Conservation (phyloP, 2,113 vertebrate species). For the Solea solea region DNA sequence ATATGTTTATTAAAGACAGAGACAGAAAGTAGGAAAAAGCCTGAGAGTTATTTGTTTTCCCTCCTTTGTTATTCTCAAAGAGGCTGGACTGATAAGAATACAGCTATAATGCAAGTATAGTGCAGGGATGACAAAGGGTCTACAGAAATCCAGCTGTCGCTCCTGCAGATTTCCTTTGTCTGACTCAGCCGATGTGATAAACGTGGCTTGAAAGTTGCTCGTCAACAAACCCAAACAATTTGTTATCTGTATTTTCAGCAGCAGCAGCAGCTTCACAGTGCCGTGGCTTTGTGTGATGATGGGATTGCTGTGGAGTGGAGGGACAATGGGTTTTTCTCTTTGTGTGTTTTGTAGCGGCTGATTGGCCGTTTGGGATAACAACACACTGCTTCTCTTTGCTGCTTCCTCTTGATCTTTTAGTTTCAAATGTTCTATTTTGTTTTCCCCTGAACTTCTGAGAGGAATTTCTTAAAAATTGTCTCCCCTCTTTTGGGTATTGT, state of each 20-base stretch:
- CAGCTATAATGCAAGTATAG: neutral
- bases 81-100: neutral
- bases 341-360: constrained; percentile 21
- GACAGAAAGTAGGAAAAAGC: too few species aligned
- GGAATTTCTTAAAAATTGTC: neutral
- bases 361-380: constrained; percentile 57
- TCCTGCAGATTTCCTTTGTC: constrained; percentile 6
- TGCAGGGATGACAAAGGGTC: neutral
- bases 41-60: neutral
- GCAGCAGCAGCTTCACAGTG: constrained; percentile 2
- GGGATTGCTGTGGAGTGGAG: constrained; percentile 4
- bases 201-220: constrained; percentile 4
- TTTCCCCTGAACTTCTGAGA: neutral
- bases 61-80: neutral
- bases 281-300: constrained; percentile 16
- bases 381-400: constrained; percentile 28
- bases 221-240: constrained; percentile 18
- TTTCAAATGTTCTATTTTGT: neutral
- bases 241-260: neutral
- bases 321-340: neutral
- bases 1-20: too few species aligned
- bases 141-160: neutral
- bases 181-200: constrained; percentile 5
- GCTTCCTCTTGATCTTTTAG: neutral
- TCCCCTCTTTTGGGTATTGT: neutral